Percentiles rank a stretch among this genome's conserved stretches.
phyloP scores from a whole-genome alignment of 2,113 vertebrate genomes.

The Cercocebus atys region DNA sequence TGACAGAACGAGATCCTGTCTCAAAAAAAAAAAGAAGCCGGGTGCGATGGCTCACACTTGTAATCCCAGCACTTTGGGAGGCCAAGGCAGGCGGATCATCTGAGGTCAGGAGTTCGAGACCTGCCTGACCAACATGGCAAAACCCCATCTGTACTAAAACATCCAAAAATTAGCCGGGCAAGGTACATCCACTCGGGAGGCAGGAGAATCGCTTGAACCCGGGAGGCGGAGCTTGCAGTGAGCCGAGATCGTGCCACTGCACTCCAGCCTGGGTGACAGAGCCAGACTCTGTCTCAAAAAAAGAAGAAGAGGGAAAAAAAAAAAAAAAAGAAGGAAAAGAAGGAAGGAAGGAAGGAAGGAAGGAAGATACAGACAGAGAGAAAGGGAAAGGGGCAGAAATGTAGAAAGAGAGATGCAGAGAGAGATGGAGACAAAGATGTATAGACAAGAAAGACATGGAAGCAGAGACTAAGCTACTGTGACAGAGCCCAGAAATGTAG shows the following conservation, averaged over 20 bases:
- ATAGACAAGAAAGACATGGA: not conserved
- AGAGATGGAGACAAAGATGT: not conserved
- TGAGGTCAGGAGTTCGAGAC: not conserved
- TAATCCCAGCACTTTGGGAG: not conserved
- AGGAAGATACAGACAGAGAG: too few species aligned
- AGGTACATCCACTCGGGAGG: not conserved
- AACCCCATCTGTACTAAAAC: not conserved
- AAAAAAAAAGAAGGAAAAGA: too few species aligned
- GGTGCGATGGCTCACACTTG: not conserved
- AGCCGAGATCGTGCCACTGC: not conserved
- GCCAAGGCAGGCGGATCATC: not conserved
- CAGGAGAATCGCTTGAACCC: not conserved
- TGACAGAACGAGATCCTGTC: not conserved
- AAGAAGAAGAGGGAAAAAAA: not conserved
- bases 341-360: too few species aligned
- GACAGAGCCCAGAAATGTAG: not conserved
- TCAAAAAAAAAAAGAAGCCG: not conserved
- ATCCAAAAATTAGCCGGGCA: not conserved
- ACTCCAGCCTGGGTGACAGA: not conserved
- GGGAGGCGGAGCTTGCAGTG: not conserved
- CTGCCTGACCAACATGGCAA: not conserved
- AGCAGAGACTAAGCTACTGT: fast-evolving
- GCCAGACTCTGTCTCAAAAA: not conserved
- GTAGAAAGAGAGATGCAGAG: not conserved
- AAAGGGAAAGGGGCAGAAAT: too few species aligned